Evolutionary conservation across 2,888 invertebrate species (phyloP), one percentile per base, ranked within the genome.

Genomic region (Venusia cambrica): DNA sequence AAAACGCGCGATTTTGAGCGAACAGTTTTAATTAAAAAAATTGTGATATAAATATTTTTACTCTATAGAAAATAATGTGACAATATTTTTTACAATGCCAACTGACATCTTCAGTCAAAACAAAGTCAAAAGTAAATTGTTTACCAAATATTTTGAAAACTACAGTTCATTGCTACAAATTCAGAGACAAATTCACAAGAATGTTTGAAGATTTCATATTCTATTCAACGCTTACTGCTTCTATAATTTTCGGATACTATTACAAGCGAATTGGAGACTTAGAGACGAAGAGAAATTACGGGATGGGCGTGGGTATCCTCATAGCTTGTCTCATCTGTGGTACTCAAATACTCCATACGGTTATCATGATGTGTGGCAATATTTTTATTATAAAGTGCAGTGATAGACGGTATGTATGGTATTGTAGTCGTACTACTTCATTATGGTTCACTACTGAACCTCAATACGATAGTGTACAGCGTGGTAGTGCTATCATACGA

Each of bases 311-410:
- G 3, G 93, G 93, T 2, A 54, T 93, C 11, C 31, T 88, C 2
- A 69, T 92, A 6, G 74, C 88, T 1, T 70, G 83, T 20, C 55
- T 91, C 8, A 89, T 92, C 11, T 92, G 93, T 32, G 91, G 93
- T 8, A 53, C 73, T 28, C 85, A 91, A 38, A 73, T 90, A 9
- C 54, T 89, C 30, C 92, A 93, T 62, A 87, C 89, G 0, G 47
- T 92, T 2, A 47, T 92, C 13, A 84, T 89, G 57, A 89, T 90
- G 12, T 62, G 89, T 51, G 78, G 92, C 7, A 93, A 92, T 67
- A 84, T 90, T 2, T 45, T 90, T 18, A 89, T 93, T 42, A 89
- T 93, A 32, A 81, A 88, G 51, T 87, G 76, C 53, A 63, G 83
- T 29, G 74, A 87, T 52, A 89, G 81, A 73, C 83, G 84, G 91